Percentiles rank a stretch among this genome's conserved stretches.
These are phyloP conservation scores for Marasmarcha lunaedactyla DNA, from an alignment of 2,888 invertebrate genomes.

Conservation along the genomic window DNA sequence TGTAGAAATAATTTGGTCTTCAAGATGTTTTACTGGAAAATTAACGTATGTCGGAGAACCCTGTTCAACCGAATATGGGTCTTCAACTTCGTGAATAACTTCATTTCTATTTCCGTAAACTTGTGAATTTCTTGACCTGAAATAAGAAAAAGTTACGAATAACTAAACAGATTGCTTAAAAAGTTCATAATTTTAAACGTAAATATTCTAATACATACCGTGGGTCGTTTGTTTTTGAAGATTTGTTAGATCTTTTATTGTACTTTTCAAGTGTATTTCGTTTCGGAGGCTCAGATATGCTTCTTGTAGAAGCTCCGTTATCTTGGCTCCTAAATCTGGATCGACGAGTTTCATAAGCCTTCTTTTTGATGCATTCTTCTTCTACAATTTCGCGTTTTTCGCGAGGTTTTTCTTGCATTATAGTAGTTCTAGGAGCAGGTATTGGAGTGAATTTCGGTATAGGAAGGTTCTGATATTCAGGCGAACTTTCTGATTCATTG, in stretches of 20 bases:
- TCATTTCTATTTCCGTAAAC: no score
- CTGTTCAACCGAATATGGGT: not conserved
- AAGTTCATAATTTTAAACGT: no score
- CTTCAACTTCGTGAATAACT: not conserved
- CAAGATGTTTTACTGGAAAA: not conserved
- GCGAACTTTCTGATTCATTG: constrained; percentile 48
- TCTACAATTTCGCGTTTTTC: constrained; percentile 4
- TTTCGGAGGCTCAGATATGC: constrained; percentile 49
- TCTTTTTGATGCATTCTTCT: constrained; percentile 1
- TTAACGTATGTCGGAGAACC: constrained; percentile 7
- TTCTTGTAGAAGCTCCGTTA: constrained; percentile 19
- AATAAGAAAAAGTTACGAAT: no score
- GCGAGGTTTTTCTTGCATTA: not conserved
- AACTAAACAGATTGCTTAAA: no score
- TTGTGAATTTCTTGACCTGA: no score
- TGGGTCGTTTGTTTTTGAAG: no score
- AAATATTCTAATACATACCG: no score
- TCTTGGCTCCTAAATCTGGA: constrained; percentile 32
- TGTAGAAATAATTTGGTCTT: no score
- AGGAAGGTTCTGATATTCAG: constrained; percentile 52
- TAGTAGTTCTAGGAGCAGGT: constrained; percentile 38
- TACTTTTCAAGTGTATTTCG: constrained; percentile 21
- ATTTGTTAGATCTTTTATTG: constrained; percentile 9
- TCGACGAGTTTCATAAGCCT: constrained; percentile 23
- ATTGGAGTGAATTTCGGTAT: constrained; percentile 32